These are phyloP conservation scores for Atlantisia rogersi DNA, from an alignment of 2,113 vertebrate species.

Conservation along the genomic window DNA sequence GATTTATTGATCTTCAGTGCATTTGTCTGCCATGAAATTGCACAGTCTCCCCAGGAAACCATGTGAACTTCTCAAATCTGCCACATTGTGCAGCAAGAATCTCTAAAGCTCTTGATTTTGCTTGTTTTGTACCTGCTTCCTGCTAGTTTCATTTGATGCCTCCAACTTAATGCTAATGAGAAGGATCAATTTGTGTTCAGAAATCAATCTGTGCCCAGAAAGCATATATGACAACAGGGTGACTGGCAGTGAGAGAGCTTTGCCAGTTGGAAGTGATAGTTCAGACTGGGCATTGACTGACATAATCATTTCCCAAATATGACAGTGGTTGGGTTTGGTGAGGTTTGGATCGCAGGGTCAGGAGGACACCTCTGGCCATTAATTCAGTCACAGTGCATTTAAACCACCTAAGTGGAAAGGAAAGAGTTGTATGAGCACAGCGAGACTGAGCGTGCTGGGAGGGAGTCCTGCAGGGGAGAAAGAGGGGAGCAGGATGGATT, in stretches of 20 bases:
- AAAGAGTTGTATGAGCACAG: neutral
- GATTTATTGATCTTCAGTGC: neutral
- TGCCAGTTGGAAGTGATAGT: neutral
- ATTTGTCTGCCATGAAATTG: neutral
- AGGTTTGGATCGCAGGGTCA: neutral
- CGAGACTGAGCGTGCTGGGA: fast-evolving
- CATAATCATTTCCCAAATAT: neutral
- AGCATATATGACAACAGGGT: neutral
- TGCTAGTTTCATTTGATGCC: neutral
- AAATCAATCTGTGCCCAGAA: neutral
- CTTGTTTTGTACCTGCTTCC: neutral
- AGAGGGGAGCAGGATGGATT: neutral
- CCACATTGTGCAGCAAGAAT: neutral
- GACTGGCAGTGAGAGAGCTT: neutral
- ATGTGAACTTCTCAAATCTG: neutral
- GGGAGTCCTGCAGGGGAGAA: neutral
- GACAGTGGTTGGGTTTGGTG: neutral
- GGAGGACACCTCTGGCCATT: neutral
- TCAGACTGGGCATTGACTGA: neutral
- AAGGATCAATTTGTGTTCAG: neutral
- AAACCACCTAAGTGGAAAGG: neutral
- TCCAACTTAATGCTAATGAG: neutral
- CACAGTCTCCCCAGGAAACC: neutral
- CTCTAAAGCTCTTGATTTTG: neutral
- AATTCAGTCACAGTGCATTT: neutral